Evolutionary conservation across 2,888 invertebrate species (phyloP).

Genomic region (Oscheius sp.): DNA sequence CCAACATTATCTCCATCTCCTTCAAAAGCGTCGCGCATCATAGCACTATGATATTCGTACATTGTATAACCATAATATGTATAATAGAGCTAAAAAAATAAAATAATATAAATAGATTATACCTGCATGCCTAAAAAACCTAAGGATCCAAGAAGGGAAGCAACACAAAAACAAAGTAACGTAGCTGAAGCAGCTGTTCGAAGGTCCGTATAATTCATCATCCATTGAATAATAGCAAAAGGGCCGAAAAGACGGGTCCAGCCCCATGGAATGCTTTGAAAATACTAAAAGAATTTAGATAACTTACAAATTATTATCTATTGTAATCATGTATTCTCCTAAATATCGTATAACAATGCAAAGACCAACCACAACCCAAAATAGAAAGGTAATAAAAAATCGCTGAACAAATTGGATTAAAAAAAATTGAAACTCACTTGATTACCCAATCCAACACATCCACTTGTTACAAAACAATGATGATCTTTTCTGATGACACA

Average conservation of each 20-base stretch:
- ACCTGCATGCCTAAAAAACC: conserved; percentile 66
- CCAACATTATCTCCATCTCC: conserved; percentile 61
- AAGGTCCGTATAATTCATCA: conserved; percentile 35
- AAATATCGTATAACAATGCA: conserved; percentile 37
- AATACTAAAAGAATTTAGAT: neutral
- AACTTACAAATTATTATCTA: conserved; percentile 1
- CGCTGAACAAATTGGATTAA: too few relatives aligned
- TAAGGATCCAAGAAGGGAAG: conserved; percentile 51
- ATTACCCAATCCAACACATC: conserved; percentile 72
- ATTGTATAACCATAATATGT: conserved; percentile 67
- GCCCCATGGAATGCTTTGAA: conserved; percentile 61
- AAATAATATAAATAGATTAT: neutral
- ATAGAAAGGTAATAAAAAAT: conserved; percentile 71
- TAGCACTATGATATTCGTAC: conserved; percentile 65
- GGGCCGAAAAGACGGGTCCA: conserved; percentile 63
- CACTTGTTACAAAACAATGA: conserved; percentile 72
- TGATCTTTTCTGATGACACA: conserved; percentile 73
- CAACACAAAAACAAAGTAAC: conserved; percentile 53
- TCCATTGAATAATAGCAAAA: conserved; percentile 60
- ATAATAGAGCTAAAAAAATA: conserved; percentile 62
- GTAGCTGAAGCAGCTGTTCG: conserved; percentile 36
- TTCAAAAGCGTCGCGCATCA: conserved; percentile 58
- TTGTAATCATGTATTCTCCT: conserved; percentile 37
- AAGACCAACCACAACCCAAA: conserved; percentile 68
- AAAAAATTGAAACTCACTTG: too few relatives aligned